Conservation (phyloP, 2,888 invertebrate genomes). For the Boloria euphrosyne region DNA sequence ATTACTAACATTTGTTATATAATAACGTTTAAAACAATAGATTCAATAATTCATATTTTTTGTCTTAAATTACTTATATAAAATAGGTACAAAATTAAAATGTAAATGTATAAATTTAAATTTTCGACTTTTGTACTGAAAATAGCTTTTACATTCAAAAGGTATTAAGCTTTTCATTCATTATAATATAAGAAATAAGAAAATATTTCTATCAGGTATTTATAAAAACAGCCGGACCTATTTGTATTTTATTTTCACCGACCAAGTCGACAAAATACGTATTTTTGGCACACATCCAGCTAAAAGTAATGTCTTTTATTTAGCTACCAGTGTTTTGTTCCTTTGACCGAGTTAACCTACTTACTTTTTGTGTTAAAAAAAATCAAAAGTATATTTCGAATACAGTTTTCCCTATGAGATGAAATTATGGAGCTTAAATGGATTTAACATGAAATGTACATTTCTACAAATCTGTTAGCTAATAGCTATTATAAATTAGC, state of each 20-base stretch:
- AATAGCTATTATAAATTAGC: too few species aligned
- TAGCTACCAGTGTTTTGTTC: slow-evolving; percentile 11
- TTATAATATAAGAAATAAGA: slow-evolving; percentile 9
- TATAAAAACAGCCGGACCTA: slow-evolving; percentile 6
- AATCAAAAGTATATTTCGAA: neutral
- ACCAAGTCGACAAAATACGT: slow-evolving; percentile 20
- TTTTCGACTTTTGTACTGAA: neutral
- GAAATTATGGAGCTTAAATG: too few species aligned
- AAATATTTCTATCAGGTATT: slow-evolving; percentile 14
- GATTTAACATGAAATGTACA: too few species aligned
- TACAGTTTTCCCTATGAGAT: too few species aligned
- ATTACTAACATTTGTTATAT: too few species aligned
- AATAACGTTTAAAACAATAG: too few species aligned
- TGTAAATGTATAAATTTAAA: too few species aligned
- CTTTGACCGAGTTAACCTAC: slow-evolving; percentile 18
- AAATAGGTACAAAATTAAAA: too few species aligned
- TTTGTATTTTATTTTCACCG: slow-evolving; percentile 11
- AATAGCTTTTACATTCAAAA: neutral
- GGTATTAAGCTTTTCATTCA: neutral
- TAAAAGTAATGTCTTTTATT: slow-evolving; percentile 26
- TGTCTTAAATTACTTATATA: too few species aligned
- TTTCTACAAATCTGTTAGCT: too few species aligned
- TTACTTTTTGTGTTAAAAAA: slow-evolving; percentile 1
- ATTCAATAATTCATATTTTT: too few species aligned
- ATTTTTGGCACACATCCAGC: slow-evolving; percentile 13